Percentiles rank a stretch among this genome's conserved stretches.
phyloP scores from a whole-genome alignment of 2,797 vertebrate species.

The Pangasius macronema region DNA sequence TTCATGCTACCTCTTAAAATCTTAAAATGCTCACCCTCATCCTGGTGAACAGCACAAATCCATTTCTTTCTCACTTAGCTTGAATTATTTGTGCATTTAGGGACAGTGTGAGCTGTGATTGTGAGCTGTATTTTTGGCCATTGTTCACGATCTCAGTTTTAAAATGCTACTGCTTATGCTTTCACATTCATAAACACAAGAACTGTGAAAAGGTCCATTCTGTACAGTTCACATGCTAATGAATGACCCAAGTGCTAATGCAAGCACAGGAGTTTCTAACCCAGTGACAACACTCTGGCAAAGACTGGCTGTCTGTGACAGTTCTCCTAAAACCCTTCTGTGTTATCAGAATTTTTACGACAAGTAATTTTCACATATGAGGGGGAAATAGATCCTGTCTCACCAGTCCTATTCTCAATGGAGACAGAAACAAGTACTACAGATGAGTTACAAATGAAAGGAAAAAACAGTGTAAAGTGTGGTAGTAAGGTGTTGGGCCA shows the following conservation, averaged over 20 bases:
- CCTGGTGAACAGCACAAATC: neutral
- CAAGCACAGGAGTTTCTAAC: slow-evolving; percentile 34
- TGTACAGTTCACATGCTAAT: neutral
- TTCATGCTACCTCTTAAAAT: neutral
- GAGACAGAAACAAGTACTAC: neutral
- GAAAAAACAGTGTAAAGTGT: neutral
- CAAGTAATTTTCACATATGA: neutral
- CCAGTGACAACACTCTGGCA: neutral
- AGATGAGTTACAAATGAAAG: neutral
- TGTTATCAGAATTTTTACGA: neutral
- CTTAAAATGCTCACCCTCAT: too few species aligned
- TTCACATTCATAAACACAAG: neutral
- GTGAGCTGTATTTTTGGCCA: neutral
- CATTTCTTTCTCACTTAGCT: neutral
- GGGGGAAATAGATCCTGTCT: neutral
- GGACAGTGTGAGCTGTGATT: neutral
- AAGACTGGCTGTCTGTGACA: neutral
- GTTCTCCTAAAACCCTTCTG: neutral
- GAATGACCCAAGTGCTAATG: slow-evolving; percentile 48
- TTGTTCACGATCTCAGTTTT: neutral
- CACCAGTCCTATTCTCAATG: neutral
- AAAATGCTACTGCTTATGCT: neutral
- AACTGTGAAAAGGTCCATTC: neutral
- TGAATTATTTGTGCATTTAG: neutral
- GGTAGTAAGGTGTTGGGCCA: neutral